Evolutionary conservation across 2,888 invertebrate species (phyloP), one percentile per base, ranked within the genome.

Genomic region (Agrotis ipsilon): DNA sequence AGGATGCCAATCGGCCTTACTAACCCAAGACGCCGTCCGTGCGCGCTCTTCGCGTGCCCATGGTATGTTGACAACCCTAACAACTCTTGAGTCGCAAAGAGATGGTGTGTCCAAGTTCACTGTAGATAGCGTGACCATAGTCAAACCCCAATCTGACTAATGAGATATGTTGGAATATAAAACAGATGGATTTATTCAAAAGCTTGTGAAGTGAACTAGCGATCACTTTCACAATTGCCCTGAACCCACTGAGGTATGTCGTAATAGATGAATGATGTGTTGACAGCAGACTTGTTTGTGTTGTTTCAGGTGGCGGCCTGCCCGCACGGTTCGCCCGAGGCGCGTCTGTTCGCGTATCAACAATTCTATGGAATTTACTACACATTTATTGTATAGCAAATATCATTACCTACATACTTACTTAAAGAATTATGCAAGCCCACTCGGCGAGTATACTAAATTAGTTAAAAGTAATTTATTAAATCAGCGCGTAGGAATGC

Each of bases 1-100:
- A 99, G 97, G 99, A 99, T 96, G 99, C 99, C 93, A 99, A 98
- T 96, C 98, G 99, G 97, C 99, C 99, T 94, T 99, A 99, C 98
- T 99, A 98, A 98, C 98, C 92, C 96, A 93, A 90, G 90, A 95
- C 96, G 95, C 96, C 97, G 96, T 96, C 96, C 96, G 94, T 93
- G 96, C 94, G 95, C 92, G 93, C 90, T 87, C 90, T 85, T 80
- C 87, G 87, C 86, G 87, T 90, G 89, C 89, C 92, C 86, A 85
- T 89, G 90, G 94, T 94, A 79, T 80, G 87, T 85, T 68, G n/a
- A 27, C 27, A 32, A 48, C 11, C 21, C n/a, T 43, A 39, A 39
- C 39, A 1, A 39, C 39, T 39, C 2, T 2, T 11, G 39, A 11
- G 9, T 9, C 39, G 11, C 39, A 39, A 32, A 32, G 39, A 39